Base-by-base conservation (phyloP, 35 echinoderm and acorn worm species). In the Apostichopus californicus region DNA sequence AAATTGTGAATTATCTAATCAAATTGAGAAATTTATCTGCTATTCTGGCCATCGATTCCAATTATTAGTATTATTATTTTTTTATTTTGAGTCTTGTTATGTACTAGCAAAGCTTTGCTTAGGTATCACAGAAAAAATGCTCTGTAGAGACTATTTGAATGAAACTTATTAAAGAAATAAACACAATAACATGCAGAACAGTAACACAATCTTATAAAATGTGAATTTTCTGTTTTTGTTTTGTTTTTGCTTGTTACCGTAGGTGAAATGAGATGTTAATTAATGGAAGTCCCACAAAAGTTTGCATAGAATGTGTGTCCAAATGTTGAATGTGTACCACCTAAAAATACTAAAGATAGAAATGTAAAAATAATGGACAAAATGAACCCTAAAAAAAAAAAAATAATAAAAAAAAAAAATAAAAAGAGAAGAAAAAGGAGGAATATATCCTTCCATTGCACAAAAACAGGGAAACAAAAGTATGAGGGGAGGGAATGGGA, bases 281-380 rank as follows among this genome's bases (percentile, higher is more conserved):
- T 18, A 17, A 68, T 68, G 64, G 64, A 68, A 68, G 64, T 68
- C 64, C 64, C 64, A 68, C 64, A 68, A 55, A 46, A 46, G 34
- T 46, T 46, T 83, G 80, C 80, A 83, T 83, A 83, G 80, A 83
- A 83, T 83, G 80, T 83, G 18, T 5, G 52, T 55, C 64, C 64
- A 68, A 68, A 68, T 68, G 64, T 8, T 10, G 64, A 68, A 68
- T 68, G 64, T 68, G 64, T 68, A 68, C 64, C 64, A 18, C 64
- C 9, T 68, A 14, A 68, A 14, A 14, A 17, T 68, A 68, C 18
- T 3, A 11, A 68, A 68, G 18, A 68, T 68, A 46, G 34, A 46
- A 46, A 46, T 46, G 34, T 46, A 46, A 46, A 46, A 68, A 68
- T 18, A 68, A 68, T 18, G 11, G 18, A 68, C 64, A 68, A 68